Conservation (phyloP, 2,888 invertebrate genomes). For the Campoplex nolae region DNA sequence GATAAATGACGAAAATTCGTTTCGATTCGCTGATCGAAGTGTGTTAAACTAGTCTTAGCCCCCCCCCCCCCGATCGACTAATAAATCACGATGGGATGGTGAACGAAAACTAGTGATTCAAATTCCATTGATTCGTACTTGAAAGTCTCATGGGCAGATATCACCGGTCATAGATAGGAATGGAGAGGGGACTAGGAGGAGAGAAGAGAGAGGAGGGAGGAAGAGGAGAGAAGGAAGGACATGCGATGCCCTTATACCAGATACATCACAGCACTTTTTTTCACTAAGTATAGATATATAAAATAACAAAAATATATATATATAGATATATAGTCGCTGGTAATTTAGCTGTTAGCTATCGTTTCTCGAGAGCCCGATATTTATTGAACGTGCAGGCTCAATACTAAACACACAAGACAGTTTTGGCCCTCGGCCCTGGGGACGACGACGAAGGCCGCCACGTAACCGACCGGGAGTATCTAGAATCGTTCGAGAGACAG, state of each 20-base stretch:
- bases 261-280: conserved; percentile 5
- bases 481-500: conserved; percentile 57
- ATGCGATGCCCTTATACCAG: conserved; percentile 73
- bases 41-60: neutral
- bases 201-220: conserved; percentile 7
- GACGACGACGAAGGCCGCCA: conserved; percentile 76
- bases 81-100: conserved; percentile 43
- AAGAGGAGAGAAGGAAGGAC: conserved; percentile 28
- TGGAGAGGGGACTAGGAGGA: neutral
- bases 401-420: conserved; percentile 74
- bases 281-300: neutral
- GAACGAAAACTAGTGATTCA: conserved; percentile 18
- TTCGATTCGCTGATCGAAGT: no score
- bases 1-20: neutral
- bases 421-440: conserved; percentile 82
- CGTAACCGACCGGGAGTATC: conserved; percentile 70
- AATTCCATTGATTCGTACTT: conserved; percentile 60
- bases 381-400: conserved; percentile 75
- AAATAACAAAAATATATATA: neutral
- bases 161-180: conserved; percentile 17
- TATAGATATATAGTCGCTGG: neutral
- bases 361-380: conserved; percentile 69
- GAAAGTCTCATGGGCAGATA: conserved; percentile 56
- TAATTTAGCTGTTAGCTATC: conserved; percentile 20
- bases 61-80: neutral